phyloP scores from a whole-genome alignment of 1,140 invertebrate genomes.

The Metopolophium dirhodum region DNA sequence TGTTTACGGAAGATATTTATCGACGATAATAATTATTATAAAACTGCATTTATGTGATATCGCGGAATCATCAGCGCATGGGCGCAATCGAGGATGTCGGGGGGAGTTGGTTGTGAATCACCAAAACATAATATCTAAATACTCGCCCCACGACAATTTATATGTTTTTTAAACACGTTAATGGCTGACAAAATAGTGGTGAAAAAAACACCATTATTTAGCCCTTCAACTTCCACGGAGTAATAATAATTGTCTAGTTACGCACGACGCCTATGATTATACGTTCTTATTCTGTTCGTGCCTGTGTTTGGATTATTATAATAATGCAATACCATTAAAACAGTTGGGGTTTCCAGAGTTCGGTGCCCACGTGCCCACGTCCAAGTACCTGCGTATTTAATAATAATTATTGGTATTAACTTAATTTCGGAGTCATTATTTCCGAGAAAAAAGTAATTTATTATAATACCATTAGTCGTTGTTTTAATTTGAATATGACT shows the following conservation, averaged over 20 bases:
- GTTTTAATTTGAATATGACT: not conserved
- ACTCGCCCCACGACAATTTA: not conserved
- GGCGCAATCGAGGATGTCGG: not conserved
- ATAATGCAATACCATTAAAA: not conserved
- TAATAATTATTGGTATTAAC: not conserved
- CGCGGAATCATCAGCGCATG: not conserved
- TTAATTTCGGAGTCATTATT: not conserved
- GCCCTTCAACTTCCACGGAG: not conserved
- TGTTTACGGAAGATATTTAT: not conserved
- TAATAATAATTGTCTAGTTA: slow-evolving; percentile 1
- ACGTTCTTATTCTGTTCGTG: not conserved
- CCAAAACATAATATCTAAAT: not conserved
- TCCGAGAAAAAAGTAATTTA: not conserved
- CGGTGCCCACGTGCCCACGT: not conserved
- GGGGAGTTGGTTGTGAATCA: not conserved
- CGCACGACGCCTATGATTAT: not conserved
- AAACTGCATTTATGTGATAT: not conserved
- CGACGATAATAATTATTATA: not conserved
- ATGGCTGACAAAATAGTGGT: not conserved
- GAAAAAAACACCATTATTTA: not conserved
- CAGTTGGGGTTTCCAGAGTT: not conserved
- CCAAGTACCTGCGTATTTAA: not conserved
- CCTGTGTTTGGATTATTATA: not conserved
- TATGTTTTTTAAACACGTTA: not conserved
- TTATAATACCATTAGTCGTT: not conserved